Conservation (phyloP, 1,140 invertebrate genomes). For the Drosophila littoralis region DNA sequence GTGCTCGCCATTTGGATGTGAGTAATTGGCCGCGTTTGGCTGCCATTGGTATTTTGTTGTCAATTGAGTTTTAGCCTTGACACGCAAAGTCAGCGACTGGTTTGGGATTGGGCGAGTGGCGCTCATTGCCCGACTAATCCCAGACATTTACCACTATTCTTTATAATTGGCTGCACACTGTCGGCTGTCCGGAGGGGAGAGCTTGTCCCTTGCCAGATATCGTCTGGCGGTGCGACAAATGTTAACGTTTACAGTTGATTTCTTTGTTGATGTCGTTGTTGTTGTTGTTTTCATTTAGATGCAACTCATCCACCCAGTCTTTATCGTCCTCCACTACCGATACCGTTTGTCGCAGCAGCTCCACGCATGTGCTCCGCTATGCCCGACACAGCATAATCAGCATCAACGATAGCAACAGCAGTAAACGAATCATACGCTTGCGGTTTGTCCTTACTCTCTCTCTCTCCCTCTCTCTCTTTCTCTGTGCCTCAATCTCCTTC, state of each 20-base stretch:
- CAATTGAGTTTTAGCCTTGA: conserved; percentile 57
- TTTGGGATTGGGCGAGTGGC: too few relatives aligned
- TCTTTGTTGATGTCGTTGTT: conserved; percentile 25
- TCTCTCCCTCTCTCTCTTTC: not conserved
- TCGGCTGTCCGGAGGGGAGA: not conserved
- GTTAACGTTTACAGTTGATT: not conserved
- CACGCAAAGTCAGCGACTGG: conserved; percentile 48
- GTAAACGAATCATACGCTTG: conserved; percentile 66
- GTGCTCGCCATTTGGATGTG: conserved; percentile 15
- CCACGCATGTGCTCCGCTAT: conserved; percentile 72
- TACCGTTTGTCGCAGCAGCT: conserved; percentile 50
- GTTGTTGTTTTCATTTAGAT: conserved; percentile 54
- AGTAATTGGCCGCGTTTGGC: conserved; percentile 66
- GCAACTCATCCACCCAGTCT: conserved; percentile 56
- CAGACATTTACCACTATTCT: conserved; percentile 16
- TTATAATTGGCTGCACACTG: not conserved
- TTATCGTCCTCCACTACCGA: conserved; percentile 38
- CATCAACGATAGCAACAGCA: conserved; percentile 62
- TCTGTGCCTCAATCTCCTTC: conserved; percentile 26
- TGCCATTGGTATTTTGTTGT: conserved; percentile 63
- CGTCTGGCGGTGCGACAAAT: conserved; percentile 1
- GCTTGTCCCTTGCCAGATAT: conserved; percentile 2
- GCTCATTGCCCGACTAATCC: conserved; percentile 29
- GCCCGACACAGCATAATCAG: conserved; percentile 70
- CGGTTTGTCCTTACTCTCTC: conserved; percentile 62